Evolutionary conservation across 2,888 invertebrate species (phyloP), one percentile per base, ranked within the genome.

Genomic region (Lydus trimaculatus): DNA sequence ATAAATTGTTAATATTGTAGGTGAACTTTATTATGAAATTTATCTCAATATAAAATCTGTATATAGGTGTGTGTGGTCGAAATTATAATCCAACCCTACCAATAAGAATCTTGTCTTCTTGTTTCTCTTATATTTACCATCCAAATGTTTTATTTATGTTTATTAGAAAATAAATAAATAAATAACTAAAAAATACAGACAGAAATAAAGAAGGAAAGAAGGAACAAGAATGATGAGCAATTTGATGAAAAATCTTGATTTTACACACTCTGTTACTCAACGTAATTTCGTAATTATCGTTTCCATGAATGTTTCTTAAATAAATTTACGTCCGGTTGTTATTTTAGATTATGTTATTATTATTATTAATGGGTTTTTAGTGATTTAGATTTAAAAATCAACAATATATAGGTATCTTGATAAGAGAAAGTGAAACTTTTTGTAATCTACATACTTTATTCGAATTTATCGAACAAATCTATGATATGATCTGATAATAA

Each of bases 41-140:
- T 48, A 48, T 48, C 48, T 48, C 9, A 48, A 48, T 48, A 48
- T 48, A 48, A 48, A 48, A 48, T 48, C 48, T 48, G 48, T 7
- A 48, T 20, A 48, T 2, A n/a, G n/a, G 48, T 48, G 48, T 48
- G 48, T 48, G 48, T 20, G 48, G 48, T 48, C 48, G 48, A 48
- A 48, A 48, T 48, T 48, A 48, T 20, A 20, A 20, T 20, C 48
- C 20, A 20, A 48, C 48, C 48, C 48, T 48, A 17, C 43, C n/a
- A n/a, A 43, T 17, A 17, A 43, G 43, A 13, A 43, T 17, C 43
- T n/a, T 17, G n/a, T 17, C 43, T n/a, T 43, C 7, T 43, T 43
- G 43, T 43, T 43, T 17, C 17, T 43, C 17, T 43, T 43, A 8
- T 17, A 43, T 7, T 8, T 17, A 43, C n/a, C 43, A n/a, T 43